A percentile compares a stretch with the other conserved stretches of the same genome.
These are phyloP conservation scores for Rhipidura dahli DNA, from an alignment of 2,113 vertebrate genomes.

Conservation along the genomic window DNA sequence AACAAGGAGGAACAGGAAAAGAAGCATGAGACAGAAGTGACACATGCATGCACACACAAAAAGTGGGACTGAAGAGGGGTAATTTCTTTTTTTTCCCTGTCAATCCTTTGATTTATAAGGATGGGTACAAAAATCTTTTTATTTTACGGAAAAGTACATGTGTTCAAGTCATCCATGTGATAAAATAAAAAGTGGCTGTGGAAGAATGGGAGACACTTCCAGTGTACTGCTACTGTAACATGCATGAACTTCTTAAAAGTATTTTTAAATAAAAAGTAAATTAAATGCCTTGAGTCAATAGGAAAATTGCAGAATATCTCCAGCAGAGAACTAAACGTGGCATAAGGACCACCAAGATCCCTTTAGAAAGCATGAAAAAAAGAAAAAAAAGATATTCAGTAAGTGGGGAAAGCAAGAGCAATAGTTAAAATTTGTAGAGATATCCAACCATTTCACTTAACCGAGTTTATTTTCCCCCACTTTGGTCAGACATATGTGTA, in stretches of 20 bases:
- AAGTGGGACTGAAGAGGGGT: fast-evolving
- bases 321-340: not conserved
- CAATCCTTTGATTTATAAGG: not conserved
- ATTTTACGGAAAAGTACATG: not conserved
- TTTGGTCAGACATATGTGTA: not conserved
- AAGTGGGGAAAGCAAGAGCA: not conserved
- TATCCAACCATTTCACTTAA: not conserved
- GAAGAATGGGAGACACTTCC: not conserved
- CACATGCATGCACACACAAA: fast-evolving
- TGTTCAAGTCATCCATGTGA: not conserved
- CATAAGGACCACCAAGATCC: not conserved
- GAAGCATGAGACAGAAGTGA: not conserved
- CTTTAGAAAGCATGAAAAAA: not conserved
- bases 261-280: not conserved
- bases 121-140: fast-evolving
- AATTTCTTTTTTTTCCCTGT: fast-evolving
- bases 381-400: not conserved
- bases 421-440: not conserved
- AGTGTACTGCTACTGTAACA: not conserved
- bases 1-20: not conserved
- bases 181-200: not conserved
- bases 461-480: fast-evolving
- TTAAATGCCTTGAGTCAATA: not conserved
- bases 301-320: not conserved
- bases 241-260: not conserved